Conservation (phyloP, 2,113 vertebrate genomes). For the Cyprinodon brontotheroides region DNA sequence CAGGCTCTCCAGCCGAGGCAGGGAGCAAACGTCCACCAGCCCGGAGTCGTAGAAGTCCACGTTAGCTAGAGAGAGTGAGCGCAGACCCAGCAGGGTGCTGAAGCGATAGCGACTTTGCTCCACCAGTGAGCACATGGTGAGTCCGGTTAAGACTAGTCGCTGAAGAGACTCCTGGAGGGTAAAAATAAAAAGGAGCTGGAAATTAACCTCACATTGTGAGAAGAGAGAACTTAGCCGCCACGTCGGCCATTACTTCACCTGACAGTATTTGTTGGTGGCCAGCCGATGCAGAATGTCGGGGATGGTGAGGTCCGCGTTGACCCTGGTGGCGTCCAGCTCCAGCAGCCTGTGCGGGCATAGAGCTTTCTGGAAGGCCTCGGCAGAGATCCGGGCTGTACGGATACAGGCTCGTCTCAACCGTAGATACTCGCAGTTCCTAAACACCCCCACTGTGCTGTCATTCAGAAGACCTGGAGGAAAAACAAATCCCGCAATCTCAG, state of each 20-base stretch:
- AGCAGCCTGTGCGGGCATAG: slow-evolving; percentile 94
- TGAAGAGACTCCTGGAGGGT: slow-evolving; percentile 89
- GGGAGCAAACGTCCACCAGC: slow-evolving; percentile 88
- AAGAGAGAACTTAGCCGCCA: neutral
- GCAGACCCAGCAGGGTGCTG: slow-evolving; percentile 87
- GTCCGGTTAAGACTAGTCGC: slow-evolving; percentile 91
- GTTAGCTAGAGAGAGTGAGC: slow-evolving; percentile 91
- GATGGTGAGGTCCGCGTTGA: slow-evolving; percentile 97
- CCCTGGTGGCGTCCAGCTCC: slow-evolving; percentile 92
- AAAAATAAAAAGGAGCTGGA: neutral
- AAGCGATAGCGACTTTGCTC: slow-evolving; percentile 91
- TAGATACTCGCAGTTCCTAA: slow-evolving; percentile 89
- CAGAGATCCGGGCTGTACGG: slow-evolving; percentile 94
- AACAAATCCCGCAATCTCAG: neutral
- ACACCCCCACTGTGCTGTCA: slow-evolving; percentile 94
- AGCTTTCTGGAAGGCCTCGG: slow-evolving; percentile 93
- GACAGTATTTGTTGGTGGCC: slow-evolving; percentile 89
- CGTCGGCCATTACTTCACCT: slow-evolving; percentile 45
- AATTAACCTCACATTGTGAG: neutral
- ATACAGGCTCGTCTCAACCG: slow-evolving; percentile 93
- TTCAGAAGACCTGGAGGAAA: slow-evolving; percentile 87
- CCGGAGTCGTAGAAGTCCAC: slow-evolving; percentile 97
- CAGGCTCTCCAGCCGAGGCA: slow-evolving; percentile 93
- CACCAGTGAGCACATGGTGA: slow-evolving; percentile 95
- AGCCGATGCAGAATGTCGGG: slow-evolving; percentile 95